Evolutionary conservation across 2,113 vertebrate genomes (phyloP), one percentile per base, ranked within the genome.

Genomic region (Thalassarche chlororhynchos): DNA sequence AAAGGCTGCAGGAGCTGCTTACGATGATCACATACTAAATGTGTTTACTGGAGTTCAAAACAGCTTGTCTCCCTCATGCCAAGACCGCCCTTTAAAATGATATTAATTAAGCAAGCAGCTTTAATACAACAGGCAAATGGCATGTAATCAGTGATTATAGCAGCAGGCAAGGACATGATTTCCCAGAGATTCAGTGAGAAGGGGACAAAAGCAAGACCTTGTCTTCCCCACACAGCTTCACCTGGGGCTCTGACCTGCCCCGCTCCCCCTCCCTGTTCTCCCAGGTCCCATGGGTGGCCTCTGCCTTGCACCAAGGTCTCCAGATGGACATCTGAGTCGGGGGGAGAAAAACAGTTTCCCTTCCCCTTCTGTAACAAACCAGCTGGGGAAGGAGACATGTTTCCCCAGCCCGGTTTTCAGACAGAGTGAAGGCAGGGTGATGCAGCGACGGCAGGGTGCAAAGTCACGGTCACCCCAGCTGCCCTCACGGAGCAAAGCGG

Each of bases 61-160:
- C 75, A 90, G 87, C 75, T 94, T 93, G 84, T 87, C 49, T 96
- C 69, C 42, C 84, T 80, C 34, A 12, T 95, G 88, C 87, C 80
- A 84, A 96, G 60, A 76, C 91, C 2, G 0, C 57, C 65, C 85
- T 95, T 95, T 92, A 93, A 94, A 97, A 96, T 65, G 4, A 89
- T 95, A 94, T 96, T 89, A 96, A 96, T 97, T 96, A 95, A 92
- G 70, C 72, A 91, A 95, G 72, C 69, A 84, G 89, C 87, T 97
- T 93, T 93, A 93, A 92, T 91, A 82, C 70, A 96, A 91, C 95
- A 91, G 84, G 87, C 72, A 93, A 95, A 95, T 46, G 20, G 71
- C 52, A 57, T 86, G 47, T 79, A 93, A 92, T 92, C 91, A 90
- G 85, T 87, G 86, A 95, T 96, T 93, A 96, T 11, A 87, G 64